phyloP scores from a whole-genome alignment of 2,113 vertebrate genomes.

The Erythrolamprus reginae region DNA sequence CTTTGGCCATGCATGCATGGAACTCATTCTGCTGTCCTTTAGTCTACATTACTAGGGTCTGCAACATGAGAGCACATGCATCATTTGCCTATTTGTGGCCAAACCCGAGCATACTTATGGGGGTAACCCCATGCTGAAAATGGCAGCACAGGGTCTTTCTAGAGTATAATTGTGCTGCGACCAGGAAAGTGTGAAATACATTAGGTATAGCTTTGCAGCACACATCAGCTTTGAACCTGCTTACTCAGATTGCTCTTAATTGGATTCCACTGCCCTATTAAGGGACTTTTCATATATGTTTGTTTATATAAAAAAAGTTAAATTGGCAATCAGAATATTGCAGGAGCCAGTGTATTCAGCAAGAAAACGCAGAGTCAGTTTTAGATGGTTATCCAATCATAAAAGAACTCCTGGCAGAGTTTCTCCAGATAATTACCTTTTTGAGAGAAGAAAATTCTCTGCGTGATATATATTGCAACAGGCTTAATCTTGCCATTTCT shows the following conservation, averaged over 20 bases:
- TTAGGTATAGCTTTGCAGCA: background rate
- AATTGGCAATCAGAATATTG: background rate
- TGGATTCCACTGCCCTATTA: background rate
- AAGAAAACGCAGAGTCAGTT: background rate
- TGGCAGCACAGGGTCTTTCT: background rate
- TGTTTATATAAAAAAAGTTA: background rate
- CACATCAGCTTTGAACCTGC: background rate
- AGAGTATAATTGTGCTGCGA: background rate
- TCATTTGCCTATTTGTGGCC: background rate
- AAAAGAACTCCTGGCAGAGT: background rate
- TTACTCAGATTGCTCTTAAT: background rate
- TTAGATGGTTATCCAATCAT: background rate
- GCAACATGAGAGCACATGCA: background rate
- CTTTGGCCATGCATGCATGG: background rate
- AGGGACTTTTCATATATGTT: background rate
- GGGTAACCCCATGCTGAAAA: background rate
- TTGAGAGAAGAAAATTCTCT: background rate
- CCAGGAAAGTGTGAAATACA: background rate
- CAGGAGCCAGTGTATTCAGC: background rate
- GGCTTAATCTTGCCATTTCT: constrained; percentile 15
- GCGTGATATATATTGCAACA: constrained; percentile 8
- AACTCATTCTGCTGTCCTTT: background rate
- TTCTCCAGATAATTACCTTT: background rate
- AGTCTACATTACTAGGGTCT: background rate
- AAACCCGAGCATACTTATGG: background rate